Base-by-base conservation (phyloP, 2,888 invertebrate species). In the Hirtodrosophila cameraria region DNA sequence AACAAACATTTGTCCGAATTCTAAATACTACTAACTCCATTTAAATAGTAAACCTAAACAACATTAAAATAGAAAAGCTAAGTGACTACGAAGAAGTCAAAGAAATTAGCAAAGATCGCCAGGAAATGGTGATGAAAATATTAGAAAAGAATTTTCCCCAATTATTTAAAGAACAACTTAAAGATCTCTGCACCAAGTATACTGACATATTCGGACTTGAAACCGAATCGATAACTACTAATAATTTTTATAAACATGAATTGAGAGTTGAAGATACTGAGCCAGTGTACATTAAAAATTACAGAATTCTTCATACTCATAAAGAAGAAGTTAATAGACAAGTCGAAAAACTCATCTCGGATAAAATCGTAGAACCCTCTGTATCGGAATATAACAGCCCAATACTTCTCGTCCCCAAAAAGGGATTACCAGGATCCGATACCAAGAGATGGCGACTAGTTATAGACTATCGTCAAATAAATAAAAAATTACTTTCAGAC, bases 221-320 rank as follows among this genome's bases (percentile, higher is more conserved):
- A n/a, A n/a, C n/a, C n/a, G n/a, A n/a, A n/a, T n/a, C n/a, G n/a
- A n/a, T n/a, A 3, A 18, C 35, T 9, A 18, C 35, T 2, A 35
- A 35, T 18, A 35, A 35, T 15, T 35, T 35, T n/a, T 35, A 35
- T n/a, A 18, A 18, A 3, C 20, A 12, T 23, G 4, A 38, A 38
- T n/a, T 38, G 8, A 23, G 38, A 38, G 11, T 38, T 4, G 23
- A 23, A 1, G 38, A 38, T 20, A 30, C n/a, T n/a, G 12, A 48
- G 20, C 38, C 49, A n/a, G 33, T 38, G 11, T 55, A 55, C 33
- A 50, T 62, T 35, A 60, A 65, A 25, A 60, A 65, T 45, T 60
- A 57, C 33, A 35, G 48, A 48, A 48, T 46, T 2, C 54, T 43
- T 27, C 49, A 64, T 5, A 31, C 45, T 2, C 65, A 65, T 39